A percentile compares a stretch with the other conserved stretches of the same genome.
Evolutionary conservation across 1,140 invertebrate species (phyloP).

Genomic region (Eupristina koningsbergeri): DNA sequence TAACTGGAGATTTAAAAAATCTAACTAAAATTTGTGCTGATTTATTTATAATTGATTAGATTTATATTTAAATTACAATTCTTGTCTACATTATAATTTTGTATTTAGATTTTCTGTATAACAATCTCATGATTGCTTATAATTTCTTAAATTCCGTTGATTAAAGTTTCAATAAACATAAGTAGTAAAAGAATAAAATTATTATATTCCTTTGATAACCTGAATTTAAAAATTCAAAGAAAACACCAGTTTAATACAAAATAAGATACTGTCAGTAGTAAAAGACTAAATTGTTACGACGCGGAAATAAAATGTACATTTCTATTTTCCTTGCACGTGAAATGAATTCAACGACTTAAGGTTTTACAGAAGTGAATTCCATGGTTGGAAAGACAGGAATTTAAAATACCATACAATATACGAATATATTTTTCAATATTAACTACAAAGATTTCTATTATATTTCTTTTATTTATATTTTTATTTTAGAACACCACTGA

Average conservation of each 20-base stretch:
- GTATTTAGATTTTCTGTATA: no score
- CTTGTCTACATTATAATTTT: no score
- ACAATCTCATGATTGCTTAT: no score
- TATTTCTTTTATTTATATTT: not conserved
- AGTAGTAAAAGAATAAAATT: no score
- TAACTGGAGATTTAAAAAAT: no score
- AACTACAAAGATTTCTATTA: not conserved
- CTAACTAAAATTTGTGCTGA: no score
- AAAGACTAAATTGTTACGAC: slow-evolving; percentile 7
- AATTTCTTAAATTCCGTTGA: no score
- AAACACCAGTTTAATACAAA: not conserved
- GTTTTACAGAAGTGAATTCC: slow-evolving; percentile 21
- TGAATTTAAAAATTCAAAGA: no score
- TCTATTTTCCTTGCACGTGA: slow-evolving; percentile 19
- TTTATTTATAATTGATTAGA: no score
- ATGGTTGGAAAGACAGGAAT: slow-evolving; percentile 2
- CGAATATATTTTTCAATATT: not conserved
- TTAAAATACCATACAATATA: slow-evolving; percentile 2
- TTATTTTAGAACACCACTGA: not conserved
- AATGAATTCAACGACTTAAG: slow-evolving; percentile 23
- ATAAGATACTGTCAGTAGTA: not conserved
- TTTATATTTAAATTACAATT: no score
- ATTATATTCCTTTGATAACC: no score
- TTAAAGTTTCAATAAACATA: no score
- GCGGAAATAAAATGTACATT: slow-evolving; percentile 18